Conservation (phyloP, 2,888 invertebrate genomes). For the Yponomeuta evonymella region DNA sequence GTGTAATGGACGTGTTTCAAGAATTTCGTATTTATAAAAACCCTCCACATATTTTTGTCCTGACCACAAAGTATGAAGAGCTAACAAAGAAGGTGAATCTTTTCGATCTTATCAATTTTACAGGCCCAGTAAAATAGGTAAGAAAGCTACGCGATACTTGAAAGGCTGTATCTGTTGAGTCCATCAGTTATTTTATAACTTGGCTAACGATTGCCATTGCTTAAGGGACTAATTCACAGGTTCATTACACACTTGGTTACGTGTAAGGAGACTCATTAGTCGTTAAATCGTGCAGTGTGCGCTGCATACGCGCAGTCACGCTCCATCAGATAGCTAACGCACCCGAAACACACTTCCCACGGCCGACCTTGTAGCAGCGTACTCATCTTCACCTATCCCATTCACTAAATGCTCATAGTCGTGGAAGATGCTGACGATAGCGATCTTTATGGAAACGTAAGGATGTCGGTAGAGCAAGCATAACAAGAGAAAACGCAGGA, state of each 20-base stretch:
- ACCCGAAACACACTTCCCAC: slow-evolving; percentile 46
- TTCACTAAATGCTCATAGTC: neutral
- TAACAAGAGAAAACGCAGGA: neutral
- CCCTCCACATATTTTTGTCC: no score
- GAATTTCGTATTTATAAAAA: no score
- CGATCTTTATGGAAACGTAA: neutral
- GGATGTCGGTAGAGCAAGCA: neutral
- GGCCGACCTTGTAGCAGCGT: neutral
- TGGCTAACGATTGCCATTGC: neutral
- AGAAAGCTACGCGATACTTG: neutral
- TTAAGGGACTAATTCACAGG: neutral
- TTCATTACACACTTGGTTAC: neutral
- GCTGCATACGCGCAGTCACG: neutral
- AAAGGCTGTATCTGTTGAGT: neutral
- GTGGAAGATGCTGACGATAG: neutral
- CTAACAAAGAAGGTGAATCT: no score
- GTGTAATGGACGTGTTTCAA: no score
- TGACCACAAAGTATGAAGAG: no score
- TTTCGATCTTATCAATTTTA: no score
- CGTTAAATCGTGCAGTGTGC: neutral
- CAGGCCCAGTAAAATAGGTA: neutral
- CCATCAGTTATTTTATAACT: neutral
- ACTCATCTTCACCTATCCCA: neutral
- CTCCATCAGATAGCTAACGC: slow-evolving; percentile 34
- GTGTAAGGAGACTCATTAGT: neutral